Evolutionary conservation across 2,888 invertebrate genomes (phyloP), one percentile per base, ranked within the genome.

Genomic region (Drosophila hamatofila): DNA sequence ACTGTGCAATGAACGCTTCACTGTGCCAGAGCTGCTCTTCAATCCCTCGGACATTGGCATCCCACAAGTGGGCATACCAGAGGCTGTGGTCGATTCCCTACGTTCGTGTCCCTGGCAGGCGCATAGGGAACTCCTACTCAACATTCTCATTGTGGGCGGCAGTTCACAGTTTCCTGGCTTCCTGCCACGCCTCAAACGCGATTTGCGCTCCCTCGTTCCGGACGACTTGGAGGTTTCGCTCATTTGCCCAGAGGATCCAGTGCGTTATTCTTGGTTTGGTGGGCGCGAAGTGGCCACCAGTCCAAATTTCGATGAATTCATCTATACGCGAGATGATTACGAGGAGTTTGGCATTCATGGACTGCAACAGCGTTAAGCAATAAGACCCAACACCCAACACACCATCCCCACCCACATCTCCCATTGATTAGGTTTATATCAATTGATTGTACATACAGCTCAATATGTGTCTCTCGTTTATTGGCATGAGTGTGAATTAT

Each of bases 21-120:
- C 97, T 0, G 96, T 99, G 52, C 99, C 99, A 0, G 99, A 99
- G 93, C 94, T 99, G 3, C 93, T 99, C 4, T 99, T 99, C 91
- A 95, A 96, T 90, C 99, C 99, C 0, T 97, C 97, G 2, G 98
- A 99, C 92, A 96, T 99, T 41, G 98, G 98, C 0, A 96, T 99
- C 72, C 95, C 95, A 60, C 91, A 95, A 93, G 97, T 98, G 95
- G 99, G 99, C 0, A 96, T 99, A 70, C 95, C 97, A 0, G 98
- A 99, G 94, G 96, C 97, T 0, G 95, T 98, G 8, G 95, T 96
- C 63, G 94, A 97, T 89, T 94, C 96, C 0, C 94, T 98, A n/a
- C 94, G 95, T 58, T 93, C 94, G 0, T 97, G 97, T 79, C 96
- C 97, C 0, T 94, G 95, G 85, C 95, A 96, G 83, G 93, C 96